Percentiles rank a stretch among this genome's conserved stretches.
Conservation (phyloP, 1,140 invertebrate genomes). For the fruit fly (Drosophila melanogaster) region Release_6_plus_ISO1_MT NC_004354.4:1284001-1284500, state of each 20-base stretch:
- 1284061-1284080: too few species aligned
- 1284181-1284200: background rate
- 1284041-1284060: too few species aligned
- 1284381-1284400: constrained; percentile 70
- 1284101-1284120: background rate
- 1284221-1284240: background rate
- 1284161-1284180: background rate
- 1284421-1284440: background rate
- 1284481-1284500: constrained; percentile 72
- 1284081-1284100: too few species aligned
- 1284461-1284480: constrained; percentile 82
- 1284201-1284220: background rate
- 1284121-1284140: constrained; percentile 16
- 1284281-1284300: constrained; percentile 19
- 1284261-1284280: constrained; percentile 13
- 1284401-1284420: constrained; percentile 17
- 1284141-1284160: background rate
- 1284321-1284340: constrained; percentile 51
- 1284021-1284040: too few species aligned
- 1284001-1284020: too few species aligned
- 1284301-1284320: constrained; percentile 54
- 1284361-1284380: constrained; percentile 69
- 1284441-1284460: constrained; percentile 62
- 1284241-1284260: background rate
- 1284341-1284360: constrained; percentile 82